Percentiles rank a stretch among this genome's conserved stretches.
phyloP scores from a whole-genome alignment of 2,113 vertebrate genomes.

The Clarias batrachus region DNA sequence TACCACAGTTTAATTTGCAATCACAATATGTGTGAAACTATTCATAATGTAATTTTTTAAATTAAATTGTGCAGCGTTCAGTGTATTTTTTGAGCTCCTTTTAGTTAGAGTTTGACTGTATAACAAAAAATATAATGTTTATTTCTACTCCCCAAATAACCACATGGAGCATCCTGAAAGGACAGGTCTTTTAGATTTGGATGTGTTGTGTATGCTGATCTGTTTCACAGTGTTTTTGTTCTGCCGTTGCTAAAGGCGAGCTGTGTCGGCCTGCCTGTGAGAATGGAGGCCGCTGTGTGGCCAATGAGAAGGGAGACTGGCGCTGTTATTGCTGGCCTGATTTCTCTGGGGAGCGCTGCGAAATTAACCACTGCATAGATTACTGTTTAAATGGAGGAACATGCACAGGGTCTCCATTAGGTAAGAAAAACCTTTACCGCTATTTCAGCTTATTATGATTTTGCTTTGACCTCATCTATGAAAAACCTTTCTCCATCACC shows the following conservation, averaged over 20 bases:
- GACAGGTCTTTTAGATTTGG: not conserved
- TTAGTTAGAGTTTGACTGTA: not conserved
- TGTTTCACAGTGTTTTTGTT: conserved; percentile 19
- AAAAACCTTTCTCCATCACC: not conserved
- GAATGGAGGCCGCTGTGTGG: conserved; percentile 91
- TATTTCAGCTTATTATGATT: conserved; percentile 10
- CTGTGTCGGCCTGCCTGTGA: conserved; percentile 88
- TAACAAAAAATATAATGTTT: not conserved
- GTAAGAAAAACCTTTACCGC: conserved; percentile 68
- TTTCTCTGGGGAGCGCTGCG: conserved; percentile 93
- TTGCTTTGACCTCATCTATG: not conserved
- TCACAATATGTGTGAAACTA: too few relatives aligned
- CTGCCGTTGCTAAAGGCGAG: conserved; percentile 75
- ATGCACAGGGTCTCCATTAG: conserved; percentile 86
- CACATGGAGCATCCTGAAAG: not conserved
- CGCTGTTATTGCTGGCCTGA: conserved; percentile 96
- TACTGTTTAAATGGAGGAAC: conserved; percentile 96
- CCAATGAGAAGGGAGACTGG: conserved; percentile 91
- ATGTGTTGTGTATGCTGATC: not conserved
- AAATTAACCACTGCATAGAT: conserved; percentile 91
- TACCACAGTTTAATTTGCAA: too few relatives aligned
- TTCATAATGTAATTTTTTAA: too few relatives aligned
- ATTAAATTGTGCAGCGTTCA: too few relatives aligned
- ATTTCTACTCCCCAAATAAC: not conserved
- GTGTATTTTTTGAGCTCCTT: not conserved